A percentile compares a stretch with the other conserved stretches of the same genome.
Evolutionary conservation across 2,797 vertebrate species (phyloP).

Genomic region (Sandelia bainsii): DNA sequence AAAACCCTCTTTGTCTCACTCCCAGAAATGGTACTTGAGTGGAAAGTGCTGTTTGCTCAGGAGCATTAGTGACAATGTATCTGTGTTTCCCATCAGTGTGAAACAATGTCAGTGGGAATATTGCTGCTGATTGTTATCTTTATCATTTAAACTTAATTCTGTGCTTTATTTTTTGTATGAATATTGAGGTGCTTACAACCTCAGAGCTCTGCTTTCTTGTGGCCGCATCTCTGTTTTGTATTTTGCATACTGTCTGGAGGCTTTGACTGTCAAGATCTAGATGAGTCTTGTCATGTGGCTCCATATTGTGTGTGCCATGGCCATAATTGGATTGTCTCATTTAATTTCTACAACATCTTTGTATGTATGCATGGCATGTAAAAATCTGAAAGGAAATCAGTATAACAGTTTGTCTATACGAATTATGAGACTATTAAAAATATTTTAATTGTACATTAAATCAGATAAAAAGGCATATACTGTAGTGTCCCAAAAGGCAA

Average conservation of each 20-base stretch:
- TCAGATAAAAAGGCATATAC: no score
- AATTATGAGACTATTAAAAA: neutral
- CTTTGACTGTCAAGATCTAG: constrained; percentile 10
- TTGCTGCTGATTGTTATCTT: constrained; percentile 40
- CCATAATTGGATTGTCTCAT: neutral
- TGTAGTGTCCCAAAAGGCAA: neutral
- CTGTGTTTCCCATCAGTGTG: constrained; percentile 65
- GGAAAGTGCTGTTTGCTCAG: constrained; percentile 59
- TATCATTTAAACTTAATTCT: constrained; percentile 13
- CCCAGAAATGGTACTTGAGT: constrained; percentile 54
- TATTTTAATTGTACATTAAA: neutral
- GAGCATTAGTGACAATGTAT: constrained; percentile 56
- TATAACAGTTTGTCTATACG: neutral
- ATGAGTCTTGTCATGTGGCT: constrained; percentile 3
- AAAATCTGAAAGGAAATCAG: neutral
- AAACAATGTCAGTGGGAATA: constrained; percentile 25
- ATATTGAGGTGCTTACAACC: neutral
- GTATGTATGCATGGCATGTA: neutral
- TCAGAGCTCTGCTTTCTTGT: neutral
- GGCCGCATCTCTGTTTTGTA: neutral
- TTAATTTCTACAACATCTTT: neutral
- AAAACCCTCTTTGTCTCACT: constrained; percentile 77
- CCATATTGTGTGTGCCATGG: neutral
- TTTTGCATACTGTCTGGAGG: neutral
- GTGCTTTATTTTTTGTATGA: neutral